These are phyloP conservation scores for Drosophila kambysellisi DNA, from an alignment of 2,888 invertebrate species.

Conservation along the genomic window DNA sequence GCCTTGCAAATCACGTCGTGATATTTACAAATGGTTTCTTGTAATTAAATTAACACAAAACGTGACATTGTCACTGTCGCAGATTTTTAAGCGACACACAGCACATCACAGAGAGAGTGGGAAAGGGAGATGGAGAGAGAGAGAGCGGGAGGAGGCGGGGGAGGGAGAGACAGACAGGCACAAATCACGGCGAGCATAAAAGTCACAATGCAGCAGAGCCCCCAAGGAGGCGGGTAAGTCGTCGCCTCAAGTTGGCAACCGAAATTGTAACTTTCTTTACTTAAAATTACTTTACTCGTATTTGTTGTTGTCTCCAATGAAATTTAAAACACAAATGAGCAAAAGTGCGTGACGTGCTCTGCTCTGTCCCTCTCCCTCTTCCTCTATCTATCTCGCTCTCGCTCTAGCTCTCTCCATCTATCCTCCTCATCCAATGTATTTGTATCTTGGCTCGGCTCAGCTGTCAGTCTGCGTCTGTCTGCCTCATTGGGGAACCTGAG, in stretches of 20 bases:
- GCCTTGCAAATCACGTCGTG: conserved; percentile 77
- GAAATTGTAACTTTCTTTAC: conserved; percentile 71
- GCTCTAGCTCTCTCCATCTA: conserved; percentile 17
- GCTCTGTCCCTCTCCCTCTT: conserved; percentile 2
- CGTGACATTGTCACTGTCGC: conserved; percentile 79
- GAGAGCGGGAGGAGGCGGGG: conserved; percentile 2
- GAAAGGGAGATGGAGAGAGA: background rate
- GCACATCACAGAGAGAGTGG: conserved; percentile 9
- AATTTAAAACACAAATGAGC: conserved; percentile 79
- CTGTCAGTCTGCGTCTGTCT: conserved; percentile 23
- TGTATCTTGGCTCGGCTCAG: conserved; percentile 6
- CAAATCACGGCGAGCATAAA: conserved; percentile 64
- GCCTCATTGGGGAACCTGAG: conserved; percentile 56
- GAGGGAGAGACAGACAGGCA: conserved; percentile 19
- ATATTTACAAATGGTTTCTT: conserved; percentile 80
- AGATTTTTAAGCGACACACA: conserved; percentile 73
- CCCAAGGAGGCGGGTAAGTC: conserved; percentile 49
- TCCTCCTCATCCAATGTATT: conserved; percentile 5
- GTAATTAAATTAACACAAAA: conserved; percentile 80
- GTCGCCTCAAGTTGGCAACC: conserved; percentile 52
- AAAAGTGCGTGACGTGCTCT: conserved; percentile 70
- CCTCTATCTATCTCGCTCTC: conserved; percentile 11
- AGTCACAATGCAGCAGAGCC: conserved; percentile 53
- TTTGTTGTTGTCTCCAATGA: conserved; percentile 64
- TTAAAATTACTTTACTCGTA: conserved; percentile 49